Evolutionary conservation across 2,797 vertebrate genomes (phyloP).

Genomic region (Heliangelus exortis): DNA sequence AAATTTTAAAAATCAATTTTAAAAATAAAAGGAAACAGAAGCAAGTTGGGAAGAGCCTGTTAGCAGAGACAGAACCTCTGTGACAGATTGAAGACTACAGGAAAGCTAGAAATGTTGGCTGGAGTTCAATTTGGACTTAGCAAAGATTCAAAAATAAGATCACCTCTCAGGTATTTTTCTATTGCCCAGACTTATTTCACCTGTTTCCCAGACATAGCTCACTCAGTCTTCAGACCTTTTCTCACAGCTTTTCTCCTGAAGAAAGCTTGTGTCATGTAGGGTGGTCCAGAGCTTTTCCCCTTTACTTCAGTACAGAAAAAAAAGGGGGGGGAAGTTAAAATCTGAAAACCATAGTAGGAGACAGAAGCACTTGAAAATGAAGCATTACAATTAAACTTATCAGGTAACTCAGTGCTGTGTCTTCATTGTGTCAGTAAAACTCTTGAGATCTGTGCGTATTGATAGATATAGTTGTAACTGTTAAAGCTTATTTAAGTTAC

Average conservation of each 20-base stretch:
- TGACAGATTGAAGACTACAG: neutral
- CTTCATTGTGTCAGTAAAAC: neutral
- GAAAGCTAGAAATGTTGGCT: neutral
- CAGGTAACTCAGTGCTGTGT: neutral
- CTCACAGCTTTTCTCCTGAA: neutral
- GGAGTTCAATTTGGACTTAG: neutral
- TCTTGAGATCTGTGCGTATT: neutral
- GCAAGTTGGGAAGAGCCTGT: neutral
- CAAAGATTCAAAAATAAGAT: neutral
- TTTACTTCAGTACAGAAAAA: fast-evolving
- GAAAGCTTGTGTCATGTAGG: neutral
- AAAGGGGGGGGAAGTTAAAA: neutral
- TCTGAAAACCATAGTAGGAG: neutral
- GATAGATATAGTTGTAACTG: neutral
- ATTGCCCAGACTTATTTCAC: neutral
- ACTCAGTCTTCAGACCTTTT: neutral
- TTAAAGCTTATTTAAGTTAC: neutral
- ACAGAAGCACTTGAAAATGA: neutral
- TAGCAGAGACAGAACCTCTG: neutral
- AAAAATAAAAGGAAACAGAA: neutral
- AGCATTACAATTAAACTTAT: neutral
- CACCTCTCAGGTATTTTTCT: neutral
- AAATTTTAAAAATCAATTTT: neutral
- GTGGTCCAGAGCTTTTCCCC: neutral
- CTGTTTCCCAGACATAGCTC: neutral